phyloP scores from a whole-genome alignment of 2,888 invertebrate genomes.

The Dolichopus griseipennis region DNA sequence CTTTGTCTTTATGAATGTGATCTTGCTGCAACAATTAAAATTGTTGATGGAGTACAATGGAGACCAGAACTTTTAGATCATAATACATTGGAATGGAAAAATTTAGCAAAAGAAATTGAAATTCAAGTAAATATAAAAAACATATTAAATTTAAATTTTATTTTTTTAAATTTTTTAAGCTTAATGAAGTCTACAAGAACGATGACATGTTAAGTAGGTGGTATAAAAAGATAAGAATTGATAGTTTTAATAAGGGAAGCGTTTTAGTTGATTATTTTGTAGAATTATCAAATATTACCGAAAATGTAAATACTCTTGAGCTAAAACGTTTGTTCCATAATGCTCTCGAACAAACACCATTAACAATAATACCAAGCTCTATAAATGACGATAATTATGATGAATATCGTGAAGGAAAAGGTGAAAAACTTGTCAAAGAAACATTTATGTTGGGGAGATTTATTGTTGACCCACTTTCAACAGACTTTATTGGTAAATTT shows the following conservation, averaged over 20 bases:
- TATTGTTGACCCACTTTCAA: slow-evolving; percentile 74
- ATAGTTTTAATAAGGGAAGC: slow-evolving; percentile 80
- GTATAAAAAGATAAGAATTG: slow-evolving; percentile 78
- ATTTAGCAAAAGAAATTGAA: slow-evolving; percentile 69
- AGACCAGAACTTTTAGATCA: slow-evolving; percentile 76
- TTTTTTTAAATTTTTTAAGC: slow-evolving; percentile 48
- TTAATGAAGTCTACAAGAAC: slow-evolving; percentile 72
- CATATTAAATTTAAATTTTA: slow-evolving; percentile 9
- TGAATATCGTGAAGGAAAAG: slow-evolving; percentile 29
- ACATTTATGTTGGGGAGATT: slow-evolving; percentile 60
- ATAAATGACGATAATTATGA: too few species aligned
- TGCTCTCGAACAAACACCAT: slow-evolving; percentile 44
- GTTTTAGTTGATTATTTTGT: slow-evolving; percentile 83
- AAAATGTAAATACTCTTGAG: slow-evolving; percentile 60
- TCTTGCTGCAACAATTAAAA: slow-evolving; percentile 75
- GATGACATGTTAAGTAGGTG: slow-evolving; percentile 66
- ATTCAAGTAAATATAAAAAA: slow-evolving; percentile 52
- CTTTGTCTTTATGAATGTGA: slow-evolving; percentile 70
- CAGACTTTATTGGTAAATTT: slow-evolving; percentile 74
- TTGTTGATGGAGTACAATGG: slow-evolving; percentile 74
- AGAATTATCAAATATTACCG: slow-evolving; percentile 64
- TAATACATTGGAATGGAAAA: slow-evolving; percentile 80
- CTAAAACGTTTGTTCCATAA: slow-evolving; percentile 61
- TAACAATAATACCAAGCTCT: slow-evolving; percentile 34
- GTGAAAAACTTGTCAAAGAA: slow-evolving; percentile 53